Evolutionary conservation across 2,113 vertebrate genomes (phyloP), one percentile per base, ranked within the genome.

Genomic region (Mungos mungo): DNA sequence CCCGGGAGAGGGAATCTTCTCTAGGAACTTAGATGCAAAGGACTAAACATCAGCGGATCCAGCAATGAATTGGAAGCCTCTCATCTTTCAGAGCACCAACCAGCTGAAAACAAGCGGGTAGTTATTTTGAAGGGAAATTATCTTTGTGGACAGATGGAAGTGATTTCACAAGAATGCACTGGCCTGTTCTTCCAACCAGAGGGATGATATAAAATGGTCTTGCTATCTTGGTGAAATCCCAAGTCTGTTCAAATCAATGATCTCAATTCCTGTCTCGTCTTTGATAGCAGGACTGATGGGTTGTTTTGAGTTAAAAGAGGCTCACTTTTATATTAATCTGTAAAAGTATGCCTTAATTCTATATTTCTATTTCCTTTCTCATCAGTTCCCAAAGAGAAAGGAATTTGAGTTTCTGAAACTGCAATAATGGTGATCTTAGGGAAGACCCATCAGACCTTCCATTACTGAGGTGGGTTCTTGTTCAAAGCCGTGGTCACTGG

Each of bases 121-220:
- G 93, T 95, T 74, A 88, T 92, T 97, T 87, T 87, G 52, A 81
- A 96, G 86, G 52, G 60, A 95, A 96, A 93, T 91, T 69, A 47
- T 69, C 60, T 72, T 92, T 74, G 50, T 74, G 88, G 92, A 76
- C 92, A 97, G 92, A 93, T 96, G 94, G 96, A 96, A 97, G 23
- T 76, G n/a, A 96, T 97, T 96, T 96, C 74, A 93, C 12, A 4
- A 96, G 69, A 84, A 71, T 60, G 57, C 85, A 82, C 66, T 85
- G 29, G 88, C 47, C 71, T 7, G 4, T 35, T 96, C 71, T 93
- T 84, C 82, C n/a, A 60, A 47, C 60, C 47, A 74, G 96, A 96
- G 71, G 50, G 95, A 80, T 84, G 86, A 54, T 85, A 38, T 41
- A 84, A 90, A 88, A 72, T 45, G 63, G 35, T 96, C 97, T 95